Base-by-base conservation (phyloP, 1,140 invertebrate genomes). In the Cataglyphis hispanica region DNA sequence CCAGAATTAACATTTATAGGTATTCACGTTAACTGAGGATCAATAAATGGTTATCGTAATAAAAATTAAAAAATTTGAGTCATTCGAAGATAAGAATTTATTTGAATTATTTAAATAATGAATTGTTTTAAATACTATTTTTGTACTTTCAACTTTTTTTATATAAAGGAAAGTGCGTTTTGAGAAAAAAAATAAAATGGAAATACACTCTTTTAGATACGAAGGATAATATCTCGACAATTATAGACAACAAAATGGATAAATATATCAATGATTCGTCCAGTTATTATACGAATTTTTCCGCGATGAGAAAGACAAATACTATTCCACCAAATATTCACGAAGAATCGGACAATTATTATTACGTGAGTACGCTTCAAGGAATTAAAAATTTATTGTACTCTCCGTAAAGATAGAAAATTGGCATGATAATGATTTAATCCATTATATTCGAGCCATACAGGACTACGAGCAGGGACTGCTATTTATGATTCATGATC, bases 281-380 rank as follows among this genome's bases (percentile, higher is more conserved):
- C 13, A 11, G 16, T 40, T 56, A 83, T 83, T 31, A 74, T 19
- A 27, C 5, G 13, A 61, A 4, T 60, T 60, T 31, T 11, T 19
- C 25, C 11, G 27, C 13, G 1, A 69, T 2, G 31, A 34, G 69
- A 37, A 40, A 56, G 11, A 40, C 22, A 8, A 69, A 16, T 10
- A 19, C 25, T 27, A 10, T 25, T 40, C 0, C 53, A 8, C 4
- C 25, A 2, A 61, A 58, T 60, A 43, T 60, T 34, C 37, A 46
- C 37, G 13, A 46, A 83, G 19, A 61, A 34, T 8, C 43, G 4
- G 31, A 74, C n/a, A 80, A 58, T 80, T 56, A 66, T 2, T 81
- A 61, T 19, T 27, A 83, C n/a, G 78, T 83, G 53, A 83, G 67
- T 83, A 60, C 1, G 8, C 10, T 58, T 40, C 25, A 13, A 66